A percentile compares a stretch with the other conserved stretches of the same genome.
Evolutionary conservation across 2,113 vertebrate species (phyloP).

Genomic region (Sinocyclocheilus anophthalmus): DNA sequence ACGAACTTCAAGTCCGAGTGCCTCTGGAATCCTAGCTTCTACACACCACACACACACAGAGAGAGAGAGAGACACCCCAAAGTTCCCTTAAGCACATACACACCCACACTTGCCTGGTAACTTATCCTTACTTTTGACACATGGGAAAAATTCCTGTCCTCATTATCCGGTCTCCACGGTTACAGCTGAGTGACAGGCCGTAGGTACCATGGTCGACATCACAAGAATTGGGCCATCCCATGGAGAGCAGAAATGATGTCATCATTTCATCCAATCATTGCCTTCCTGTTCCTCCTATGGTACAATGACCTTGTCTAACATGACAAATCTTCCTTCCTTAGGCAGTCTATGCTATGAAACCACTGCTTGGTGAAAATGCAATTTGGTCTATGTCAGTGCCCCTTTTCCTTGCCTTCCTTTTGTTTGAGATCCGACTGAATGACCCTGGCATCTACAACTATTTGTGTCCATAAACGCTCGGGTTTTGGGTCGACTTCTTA

Average conservation of each 20-base stretch:
- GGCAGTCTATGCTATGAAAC: not conserved
- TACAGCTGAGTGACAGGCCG: constrained; percentile 23
- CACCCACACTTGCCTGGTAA: not conserved
- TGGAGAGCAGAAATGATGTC: constrained; percentile 16
- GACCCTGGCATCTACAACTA: too few species aligned
- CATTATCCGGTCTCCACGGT: constrained; percentile 30
- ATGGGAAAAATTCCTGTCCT: constrained; percentile 33
- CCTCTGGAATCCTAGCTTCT: constrained; percentile 73
- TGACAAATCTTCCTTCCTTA: constrained; percentile 23
- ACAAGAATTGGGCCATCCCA: constrained; percentile 14
- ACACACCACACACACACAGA: not conserved
- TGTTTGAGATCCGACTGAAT: too few species aligned
- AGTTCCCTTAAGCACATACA: not conserved
- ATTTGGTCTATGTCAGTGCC: too few species aligned
- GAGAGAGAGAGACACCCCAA: too few species aligned
- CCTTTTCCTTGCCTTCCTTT: too few species aligned
- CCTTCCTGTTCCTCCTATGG: constrained; percentile 1
- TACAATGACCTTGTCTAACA: not conserved
- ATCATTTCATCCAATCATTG: constrained; percentile 33
- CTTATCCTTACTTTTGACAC: constrained; percentile 38
- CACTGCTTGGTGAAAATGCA: not conserved
- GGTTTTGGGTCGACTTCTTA: too few species aligned
- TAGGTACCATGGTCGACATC: not conserved
- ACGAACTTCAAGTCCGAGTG: constrained; percentile 77
- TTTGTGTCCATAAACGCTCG: too few species aligned